phyloP scores from a whole-genome alignment of 30 jellyfish, hydroid and myxozoan species.

The Hydractinia symbiolongicarpus region DNA sequence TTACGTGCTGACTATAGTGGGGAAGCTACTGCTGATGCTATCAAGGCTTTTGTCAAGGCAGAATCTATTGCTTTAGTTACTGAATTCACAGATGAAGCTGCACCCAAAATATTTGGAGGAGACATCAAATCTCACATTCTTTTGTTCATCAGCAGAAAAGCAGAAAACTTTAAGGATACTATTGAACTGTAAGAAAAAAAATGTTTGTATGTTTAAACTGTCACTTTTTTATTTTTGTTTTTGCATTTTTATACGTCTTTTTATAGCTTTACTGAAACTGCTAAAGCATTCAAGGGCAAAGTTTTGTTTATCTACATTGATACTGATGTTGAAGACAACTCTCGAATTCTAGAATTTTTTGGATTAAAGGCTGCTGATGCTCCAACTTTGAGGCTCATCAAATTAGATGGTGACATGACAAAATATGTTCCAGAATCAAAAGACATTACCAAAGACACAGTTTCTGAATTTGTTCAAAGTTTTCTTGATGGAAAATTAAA shows the following conservation, averaged over 20 bases:
- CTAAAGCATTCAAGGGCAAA: conserved; percentile 87
- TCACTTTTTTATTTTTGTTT: background rate
- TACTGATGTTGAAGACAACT: conserved; percentile 89
- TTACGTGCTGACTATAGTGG: conserved; percentile 86
- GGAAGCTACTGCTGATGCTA: conserved; percentile 43
- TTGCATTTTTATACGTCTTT: background rate
- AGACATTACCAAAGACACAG: conserved; percentile 54
- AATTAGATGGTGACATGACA: conserved; percentile 86
- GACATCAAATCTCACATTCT: conserved; percentile 86
- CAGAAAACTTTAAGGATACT: conserved; percentile 74
- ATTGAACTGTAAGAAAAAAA: conserved; percentile 37
- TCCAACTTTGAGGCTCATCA: conserved; percentile 81
- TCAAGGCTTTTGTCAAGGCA: conserved; percentile 55
- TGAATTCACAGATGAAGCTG: conserved; percentile 99
- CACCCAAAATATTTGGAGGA: conserved; percentile 97
- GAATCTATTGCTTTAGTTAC: conserved; percentile 92
- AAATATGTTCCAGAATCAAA: conserved; percentile 81
- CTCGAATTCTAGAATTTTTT: conserved; percentile 93
- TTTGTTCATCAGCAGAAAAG: conserved; percentile 72
- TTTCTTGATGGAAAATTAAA: conserved; percentile 75
- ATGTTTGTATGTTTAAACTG: background rate
- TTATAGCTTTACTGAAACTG: conserved; percentile 60
- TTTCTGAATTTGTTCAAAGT: conserved; percentile 57
- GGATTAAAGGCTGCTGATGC: conserved; percentile 85
- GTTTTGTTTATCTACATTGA: conserved; percentile 92